Evolutionary conservation across 2,888 invertebrate genomes (phyloP).

Genomic region (Augiades crinisus): DNA sequence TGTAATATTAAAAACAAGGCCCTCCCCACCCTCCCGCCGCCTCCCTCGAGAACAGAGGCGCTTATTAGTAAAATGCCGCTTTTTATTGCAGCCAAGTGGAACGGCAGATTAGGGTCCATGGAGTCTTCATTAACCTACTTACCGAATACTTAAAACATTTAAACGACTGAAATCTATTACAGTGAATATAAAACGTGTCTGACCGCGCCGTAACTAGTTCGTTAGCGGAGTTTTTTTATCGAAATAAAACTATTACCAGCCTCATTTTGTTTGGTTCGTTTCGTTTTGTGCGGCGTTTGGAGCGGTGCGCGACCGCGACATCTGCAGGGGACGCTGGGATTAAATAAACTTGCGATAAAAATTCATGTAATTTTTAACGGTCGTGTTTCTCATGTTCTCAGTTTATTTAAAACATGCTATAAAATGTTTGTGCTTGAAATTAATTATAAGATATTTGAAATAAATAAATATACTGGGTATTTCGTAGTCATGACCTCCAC

Average conservation of each 20-base stretch:
- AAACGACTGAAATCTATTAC: slow-evolving; percentile 7
- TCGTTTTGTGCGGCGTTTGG: background rate
- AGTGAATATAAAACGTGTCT: slow-evolving; percentile 1
- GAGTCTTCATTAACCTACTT: slow-evolving; percentile 25
- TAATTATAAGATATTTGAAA: no score
- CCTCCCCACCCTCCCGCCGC: slow-evolving; percentile 1
- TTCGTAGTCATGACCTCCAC: no score
- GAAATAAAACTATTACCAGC: slow-evolving; percentile 16
- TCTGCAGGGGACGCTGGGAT: slow-evolving; percentile 12
- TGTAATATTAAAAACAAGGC: slow-evolving; percentile 37
- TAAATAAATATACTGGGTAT: no score
- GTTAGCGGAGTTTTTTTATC: slow-evolving; percentile 2
- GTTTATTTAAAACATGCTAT: no score
- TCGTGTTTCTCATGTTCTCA: no score
- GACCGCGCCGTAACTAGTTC: slow-evolving; percentile 5
- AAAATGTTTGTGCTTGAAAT: no score
- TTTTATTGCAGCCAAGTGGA: slow-evolving; percentile 15
- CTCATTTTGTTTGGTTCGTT: slow-evolving; percentile 7
- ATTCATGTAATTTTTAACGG: slow-evolving; percentile 6
- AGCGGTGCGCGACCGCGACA: background rate
- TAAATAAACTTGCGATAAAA: slow-evolving; percentile 16
- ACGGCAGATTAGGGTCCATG: slow-evolving; percentile 22
- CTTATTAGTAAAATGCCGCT: slow-evolving; percentile 36
- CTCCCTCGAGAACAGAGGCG: slow-evolving; percentile 21
- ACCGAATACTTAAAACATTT: slow-evolving; percentile 19